Evolutionary conservation across 2,888 invertebrate species (phyloP).

Genomic region (Elegia similella): DNA sequence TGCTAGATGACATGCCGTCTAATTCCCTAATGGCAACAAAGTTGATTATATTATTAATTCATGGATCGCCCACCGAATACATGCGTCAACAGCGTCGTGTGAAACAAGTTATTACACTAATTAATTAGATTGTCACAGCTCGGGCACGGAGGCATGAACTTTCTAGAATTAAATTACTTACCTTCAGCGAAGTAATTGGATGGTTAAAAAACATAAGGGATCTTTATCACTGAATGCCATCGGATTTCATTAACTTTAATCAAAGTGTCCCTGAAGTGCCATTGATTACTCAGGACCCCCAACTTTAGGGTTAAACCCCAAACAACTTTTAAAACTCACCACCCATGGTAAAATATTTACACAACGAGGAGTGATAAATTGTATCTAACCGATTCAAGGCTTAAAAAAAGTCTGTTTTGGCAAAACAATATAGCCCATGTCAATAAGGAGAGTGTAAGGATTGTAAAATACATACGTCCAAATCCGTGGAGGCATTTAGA

Average conservation of each 20-base stretch:
- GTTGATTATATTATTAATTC: slow-evolving; percentile 23
- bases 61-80: slow-evolving; percentile 10
- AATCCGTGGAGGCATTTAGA: too few species aligned
- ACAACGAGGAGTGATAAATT: background rate
- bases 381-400: too few species aligned
- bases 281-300: slow-evolving; percentile 13
- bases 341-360: slow-evolving; percentile 7
- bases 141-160: background rate
- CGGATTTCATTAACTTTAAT: slow-evolving; percentile 10
- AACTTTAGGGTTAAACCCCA: slow-evolving; percentile 19
- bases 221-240: background rate
- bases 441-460: too few species aligned
- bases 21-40: slow-evolving; percentile 26
- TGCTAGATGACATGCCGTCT: slow-evolving; percentile 9
- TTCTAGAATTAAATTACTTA: background rate
- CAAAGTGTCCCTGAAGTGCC: slow-evolving; percentile 11
- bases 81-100: slow-evolving; percentile 12
- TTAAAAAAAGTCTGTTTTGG: too few species aligned
- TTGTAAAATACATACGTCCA: too few species aligned
- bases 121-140: slow-evolving; percentile 28
- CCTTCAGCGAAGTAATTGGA: background rate
- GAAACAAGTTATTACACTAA: slow-evolving; percentile 33
- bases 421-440: too few species aligned
- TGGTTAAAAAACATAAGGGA: background rate
- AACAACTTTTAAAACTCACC: slow-evolving; percentile 17